A percentile compares a stretch with the other conserved stretches of the same genome.
Conservation (phyloP, 1,140 invertebrate species). For the Nephila pilipes region DNA sequence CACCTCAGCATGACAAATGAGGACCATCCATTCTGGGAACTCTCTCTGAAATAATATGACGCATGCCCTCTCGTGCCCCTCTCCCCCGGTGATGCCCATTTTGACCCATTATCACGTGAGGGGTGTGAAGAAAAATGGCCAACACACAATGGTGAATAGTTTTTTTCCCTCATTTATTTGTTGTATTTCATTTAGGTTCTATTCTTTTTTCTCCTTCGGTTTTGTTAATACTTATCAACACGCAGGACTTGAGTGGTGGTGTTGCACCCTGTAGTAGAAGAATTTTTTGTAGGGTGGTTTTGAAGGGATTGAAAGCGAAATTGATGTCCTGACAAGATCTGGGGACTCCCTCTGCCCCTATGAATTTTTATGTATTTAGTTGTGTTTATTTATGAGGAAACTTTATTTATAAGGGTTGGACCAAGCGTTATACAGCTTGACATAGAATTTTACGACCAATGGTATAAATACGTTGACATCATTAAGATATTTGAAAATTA, state of each 20-base stretch:
- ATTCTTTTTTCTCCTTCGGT: not conserved
- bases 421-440: too few relatives aligned
- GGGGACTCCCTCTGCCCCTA: not conserved
- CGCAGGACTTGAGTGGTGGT: not conserved
- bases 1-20: constrained; percentile 24
- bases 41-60: constrained; percentile 2
- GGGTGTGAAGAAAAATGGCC: constrained; percentile 22
- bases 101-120: constrained; percentile 28
- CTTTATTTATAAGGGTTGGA: too few relatives aligned
- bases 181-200: not conserved
- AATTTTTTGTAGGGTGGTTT: not conserved
- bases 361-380: not conserved
- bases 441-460: too few relatives aligned
- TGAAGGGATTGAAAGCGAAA: not conserved
- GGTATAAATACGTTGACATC: too few relatives aligned
- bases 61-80: not conserved
- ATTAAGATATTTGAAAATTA: too few relatives aligned
- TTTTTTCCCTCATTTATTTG: not conserved
- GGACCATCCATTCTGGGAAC: not conserved
- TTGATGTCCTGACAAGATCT: not conserved
- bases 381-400: not conserved
- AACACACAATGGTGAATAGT: not conserved
- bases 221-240: constrained; percentile 25
- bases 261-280: not conserved
- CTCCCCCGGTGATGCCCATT: not conserved